Percentiles rank a stretch among this genome's conserved stretches.
These are phyloP conservation scores for Odontocerum albicorne DNA, from an alignment of 2,888 invertebrate species.

Conservation along the genomic window DNA sequence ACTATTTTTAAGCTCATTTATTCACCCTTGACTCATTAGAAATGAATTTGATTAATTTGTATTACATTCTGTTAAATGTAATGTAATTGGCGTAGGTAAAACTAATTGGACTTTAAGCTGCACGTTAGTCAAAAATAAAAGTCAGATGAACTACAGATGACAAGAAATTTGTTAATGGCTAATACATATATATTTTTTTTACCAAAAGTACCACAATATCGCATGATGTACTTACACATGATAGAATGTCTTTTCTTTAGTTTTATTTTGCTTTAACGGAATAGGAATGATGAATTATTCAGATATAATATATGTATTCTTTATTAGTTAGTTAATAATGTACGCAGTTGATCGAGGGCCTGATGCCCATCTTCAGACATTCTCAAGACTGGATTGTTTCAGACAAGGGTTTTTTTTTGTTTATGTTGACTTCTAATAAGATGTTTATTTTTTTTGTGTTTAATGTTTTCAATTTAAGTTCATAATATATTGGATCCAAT, in stretches of 20 bases:
- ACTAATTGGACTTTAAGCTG: conserved; percentile 13
- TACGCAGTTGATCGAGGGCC: conserved; percentile 1
- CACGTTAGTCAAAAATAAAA: conserved; percentile 6
- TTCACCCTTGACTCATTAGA: too few relatives aligned
- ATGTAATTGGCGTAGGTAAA: too few relatives aligned
- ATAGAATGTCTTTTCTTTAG: not conserved
- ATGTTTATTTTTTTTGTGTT: conserved; percentile 10
- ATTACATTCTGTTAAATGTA: too few relatives aligned
- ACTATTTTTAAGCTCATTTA: too few relatives aligned
- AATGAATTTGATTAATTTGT: too few relatives aligned
- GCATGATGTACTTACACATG: conserved; percentile 10
- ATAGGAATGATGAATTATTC: conserved; percentile 1
- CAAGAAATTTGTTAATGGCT: not conserved
- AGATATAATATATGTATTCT: conserved; percentile 15
- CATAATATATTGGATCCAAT: conserved; percentile 15
- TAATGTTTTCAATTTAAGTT: conserved; percentile 11
- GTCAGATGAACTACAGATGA: conserved; percentile 32
- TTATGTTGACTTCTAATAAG: conserved; percentile 14
- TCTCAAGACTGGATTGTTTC: conserved; percentile 8
- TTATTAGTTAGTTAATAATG: conserved; percentile 28
- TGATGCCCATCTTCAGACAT: not conserved
- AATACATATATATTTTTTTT: not conserved
- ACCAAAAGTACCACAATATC: conserved; percentile 10
- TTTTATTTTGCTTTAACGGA: conserved; percentile 12
- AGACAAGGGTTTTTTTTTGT: not conserved